A percentile compares a stretch with the other conserved stretches of the same genome.
Evolutionary conservation across 2,888 invertebrate species (phyloP).

Genomic region (Parnassius glacialis): DNA sequence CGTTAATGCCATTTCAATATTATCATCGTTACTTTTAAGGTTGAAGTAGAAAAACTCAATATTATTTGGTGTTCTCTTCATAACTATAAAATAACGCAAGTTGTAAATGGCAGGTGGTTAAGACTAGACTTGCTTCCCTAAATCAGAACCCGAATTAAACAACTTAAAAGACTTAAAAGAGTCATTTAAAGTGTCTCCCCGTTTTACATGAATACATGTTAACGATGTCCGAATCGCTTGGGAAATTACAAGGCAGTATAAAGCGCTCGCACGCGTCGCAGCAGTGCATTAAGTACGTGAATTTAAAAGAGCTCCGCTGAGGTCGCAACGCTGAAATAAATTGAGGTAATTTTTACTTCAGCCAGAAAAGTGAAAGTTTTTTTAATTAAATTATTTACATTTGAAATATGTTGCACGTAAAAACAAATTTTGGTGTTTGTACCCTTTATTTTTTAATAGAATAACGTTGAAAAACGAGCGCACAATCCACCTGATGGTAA

Average conservation of each 20-base stretch:
- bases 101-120: conserved; percentile 17
- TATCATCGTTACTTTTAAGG: no score
- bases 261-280: conserved; percentile 39
- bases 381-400: conserved; percentile 8
- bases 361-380: conserved; percentile 7
- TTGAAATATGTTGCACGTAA: not conserved
- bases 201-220: conserved; percentile 61
- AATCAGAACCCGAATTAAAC: conserved; percentile 25
- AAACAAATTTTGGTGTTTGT: no score
- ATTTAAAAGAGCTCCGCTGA: conserved; percentile 24
- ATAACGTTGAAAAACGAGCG: no score
- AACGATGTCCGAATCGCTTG: conserved; percentile 64
- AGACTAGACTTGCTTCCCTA: conserved; percentile 10
- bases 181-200: conserved; percentile 40
- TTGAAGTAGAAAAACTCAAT: no score
- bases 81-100: not conserved
- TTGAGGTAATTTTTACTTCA: conserved; percentile 26
- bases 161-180: conserved; percentile 28
- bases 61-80: no score
- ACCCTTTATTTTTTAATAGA: no score
- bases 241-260: conserved; percentile 59
- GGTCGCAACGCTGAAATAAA: conserved; percentile 30
- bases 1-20: no score
- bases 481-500: no score
- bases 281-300: conserved; percentile 23